Evolutionary conservation across 2,888 invertebrate genomes (phyloP), one percentile per base, ranked within the genome.

Genomic region (Hecatera dysodea): DNA sequence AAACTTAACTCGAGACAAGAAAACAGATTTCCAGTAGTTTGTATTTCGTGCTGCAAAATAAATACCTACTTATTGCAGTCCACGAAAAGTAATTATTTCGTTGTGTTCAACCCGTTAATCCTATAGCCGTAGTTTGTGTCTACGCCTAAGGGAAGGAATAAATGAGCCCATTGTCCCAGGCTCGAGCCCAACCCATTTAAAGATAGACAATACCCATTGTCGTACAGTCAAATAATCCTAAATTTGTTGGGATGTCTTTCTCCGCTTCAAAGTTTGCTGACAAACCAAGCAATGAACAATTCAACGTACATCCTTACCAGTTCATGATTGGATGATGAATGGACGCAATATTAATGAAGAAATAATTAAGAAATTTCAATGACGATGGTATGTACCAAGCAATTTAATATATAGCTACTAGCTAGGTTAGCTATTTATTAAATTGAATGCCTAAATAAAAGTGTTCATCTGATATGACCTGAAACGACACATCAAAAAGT

Each of bases 121-220:
- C 88, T 86, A 86, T 87, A 87, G 87, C 89, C 86, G 88, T 90
- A 90, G 92, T 92, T 92, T 88, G 91, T 90, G 88, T 89, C 89
- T 90, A 89, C 91, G 92, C 93, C 93, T 91, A 87, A 91, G 93
- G 93, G 91, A 90, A 91, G 90, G 91, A 93, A 93, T 93, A 93
- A 94, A 93, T 93, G 93, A 93, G 91, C 90, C 90, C 87, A 92
- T 93, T 94, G 93, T 94, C 89, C 91, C 88, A 85, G 87, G 61
- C 89, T 90, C 89, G 86, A 88, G 89, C 90, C 88, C 90, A 90
- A 89, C 92, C 91, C 90, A 93, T 93, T 93, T 93, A 89, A 91
- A 93, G 90, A 93, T 90, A 93, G 92, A 94, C 93, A 94, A 94
- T 93, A 91, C 91, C 92, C 90, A 93, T 93, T 93, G 93, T 93